These are phyloP conservation scores for Akabosia matsudoensis DNA, from an alignment of 1,140 invertebrate genomes.

Conservation along the genomic window DNA sequence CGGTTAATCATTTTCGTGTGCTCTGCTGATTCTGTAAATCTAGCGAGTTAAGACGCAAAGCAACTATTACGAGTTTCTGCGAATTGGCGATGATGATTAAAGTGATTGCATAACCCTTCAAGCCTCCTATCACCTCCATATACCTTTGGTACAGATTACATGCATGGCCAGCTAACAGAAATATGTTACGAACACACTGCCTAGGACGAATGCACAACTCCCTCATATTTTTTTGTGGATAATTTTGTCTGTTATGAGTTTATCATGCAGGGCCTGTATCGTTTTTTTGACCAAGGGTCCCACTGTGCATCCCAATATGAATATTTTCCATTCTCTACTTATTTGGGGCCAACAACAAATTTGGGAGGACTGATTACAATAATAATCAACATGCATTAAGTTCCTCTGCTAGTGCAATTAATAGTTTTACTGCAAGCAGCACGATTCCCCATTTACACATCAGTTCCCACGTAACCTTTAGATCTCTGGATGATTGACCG, in stretches of 20 bases:
- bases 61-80: neutral
- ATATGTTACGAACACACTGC: slow-evolving; percentile 6
- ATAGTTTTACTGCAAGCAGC: neutral
- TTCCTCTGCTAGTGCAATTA: neutral
- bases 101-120: slow-evolving; percentile 1
- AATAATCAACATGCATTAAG: no score
- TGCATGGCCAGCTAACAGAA: neutral
- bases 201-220: neutral
- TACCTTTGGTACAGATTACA: slow-evolving; percentile 15
- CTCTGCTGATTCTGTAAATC: neutral
- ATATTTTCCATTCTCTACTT: no score
- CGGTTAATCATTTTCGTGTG: no score
- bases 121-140: slow-evolving; percentile 4
- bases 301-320: no score
- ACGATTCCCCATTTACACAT: neutral
- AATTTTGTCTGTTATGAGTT: neutral
- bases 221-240: neutral
- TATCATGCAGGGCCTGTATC: neutral
- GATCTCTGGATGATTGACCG: slow-evolving; percentile 6
- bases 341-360: neutral
- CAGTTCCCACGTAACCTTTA: neutral
- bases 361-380: neutral
- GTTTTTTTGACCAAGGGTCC: slow-evolving; percentile 6
- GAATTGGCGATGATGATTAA: neutral
- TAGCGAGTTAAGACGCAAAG: neutral